phyloP scores from a whole-genome alignment of 2,888 invertebrate genomes.

The Drosophila nr. perissopoda region DNA sequence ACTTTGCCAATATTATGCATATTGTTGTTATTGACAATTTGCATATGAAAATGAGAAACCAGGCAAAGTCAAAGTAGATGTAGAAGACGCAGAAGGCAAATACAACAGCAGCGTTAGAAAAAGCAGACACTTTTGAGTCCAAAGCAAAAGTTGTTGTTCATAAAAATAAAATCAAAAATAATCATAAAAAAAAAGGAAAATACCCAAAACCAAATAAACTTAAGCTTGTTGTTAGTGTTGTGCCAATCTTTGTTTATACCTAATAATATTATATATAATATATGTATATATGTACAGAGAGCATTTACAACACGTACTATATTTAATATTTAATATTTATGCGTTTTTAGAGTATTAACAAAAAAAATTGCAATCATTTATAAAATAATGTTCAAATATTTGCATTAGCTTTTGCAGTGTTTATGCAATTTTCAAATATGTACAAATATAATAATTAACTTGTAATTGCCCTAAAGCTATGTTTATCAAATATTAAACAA shows the following conservation, averaged over 20 bases:
- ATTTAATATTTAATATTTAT: not conserved
- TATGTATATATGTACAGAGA: not conserved
- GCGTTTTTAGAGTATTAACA: not conserved
- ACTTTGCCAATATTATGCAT: slow-evolving; percentile 40
- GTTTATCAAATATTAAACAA: not conserved
- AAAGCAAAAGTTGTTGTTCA: slow-evolving; percentile 6
- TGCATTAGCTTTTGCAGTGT: not conserved
- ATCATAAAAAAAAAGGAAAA: slow-evolving; percentile 1
- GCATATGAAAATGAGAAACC: slow-evolving; percentile 51
- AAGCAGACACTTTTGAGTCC: not conserved
- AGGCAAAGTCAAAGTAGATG: not conserved
- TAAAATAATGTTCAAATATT: not conserved
- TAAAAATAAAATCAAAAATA: not conserved
- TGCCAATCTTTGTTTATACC: not conserved
- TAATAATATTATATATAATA: not conserved
- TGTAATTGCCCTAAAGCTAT: not conserved
- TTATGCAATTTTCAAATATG: not conserved
- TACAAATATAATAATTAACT: not conserved
- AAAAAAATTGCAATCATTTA: not conserved
- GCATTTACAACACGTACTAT: not conserved
- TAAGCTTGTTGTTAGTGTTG: not conserved
- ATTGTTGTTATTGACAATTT: slow-evolving; percentile 50
- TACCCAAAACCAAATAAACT: not conserved
- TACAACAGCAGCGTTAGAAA: slow-evolving; percentile 1
- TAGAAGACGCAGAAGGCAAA: not conserved